Percentiles rank a stretch among this genome's conserved stretches.
Conservation (phyloP, 2,888 invertebrate genomes). For the Drosophila vallismaia region DNA sequence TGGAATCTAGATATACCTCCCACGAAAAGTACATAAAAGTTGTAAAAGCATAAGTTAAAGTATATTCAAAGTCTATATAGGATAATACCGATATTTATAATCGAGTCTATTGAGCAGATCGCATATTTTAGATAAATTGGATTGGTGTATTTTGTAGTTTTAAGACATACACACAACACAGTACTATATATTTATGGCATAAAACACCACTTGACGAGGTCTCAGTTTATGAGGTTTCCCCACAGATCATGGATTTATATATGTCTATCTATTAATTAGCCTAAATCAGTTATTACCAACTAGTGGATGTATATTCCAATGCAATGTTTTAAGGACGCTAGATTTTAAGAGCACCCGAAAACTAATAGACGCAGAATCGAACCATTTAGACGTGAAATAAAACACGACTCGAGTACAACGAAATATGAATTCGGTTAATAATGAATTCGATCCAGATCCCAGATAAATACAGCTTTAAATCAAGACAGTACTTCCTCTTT, state of each 20-base stretch:
- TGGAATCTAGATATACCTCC: slow-evolving; percentile 79
- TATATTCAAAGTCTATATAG: slow-evolving; percentile 49
- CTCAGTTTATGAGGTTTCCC: slow-evolving; percentile 80
- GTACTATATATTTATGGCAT: slow-evolving; percentile 25
- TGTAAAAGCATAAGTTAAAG: slow-evolving; percentile 60
- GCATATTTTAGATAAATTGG: slow-evolving; percentile 75
- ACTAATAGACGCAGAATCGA: slow-evolving; percentile 23
- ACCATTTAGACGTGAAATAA: slow-evolving; percentile 6
- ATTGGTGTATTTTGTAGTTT: slow-evolving; percentile 58
- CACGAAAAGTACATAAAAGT: slow-evolving; percentile 59
- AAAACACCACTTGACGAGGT: slow-evolving; percentile 44
- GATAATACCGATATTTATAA: slow-evolving; percentile 35
- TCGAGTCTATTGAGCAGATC: slow-evolving; percentile 26
- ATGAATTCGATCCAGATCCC: slow-evolving; percentile 29
- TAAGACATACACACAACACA: slow-evolving; percentile 43
- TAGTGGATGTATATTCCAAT: slow-evolving; percentile 22
- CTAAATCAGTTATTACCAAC: slow-evolving; percentile 33
- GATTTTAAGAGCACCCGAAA: slow-evolving; percentile 24
- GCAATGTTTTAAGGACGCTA: slow-evolving; percentile 32
- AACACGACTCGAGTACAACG: slow-evolving; percentile 56
- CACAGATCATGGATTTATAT: slow-evolving; percentile 50
- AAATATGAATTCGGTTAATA: slow-evolving; percentile 59
- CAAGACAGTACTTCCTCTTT: slow-evolving; percentile 36
- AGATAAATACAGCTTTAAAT: slow-evolving; percentile 32
- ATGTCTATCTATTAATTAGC: slow-evolving; percentile 56